These are phyloP conservation scores for Piaya cayana DNA, from an alignment of 2,113 vertebrate species.

Conservation along the genomic window DNA sequence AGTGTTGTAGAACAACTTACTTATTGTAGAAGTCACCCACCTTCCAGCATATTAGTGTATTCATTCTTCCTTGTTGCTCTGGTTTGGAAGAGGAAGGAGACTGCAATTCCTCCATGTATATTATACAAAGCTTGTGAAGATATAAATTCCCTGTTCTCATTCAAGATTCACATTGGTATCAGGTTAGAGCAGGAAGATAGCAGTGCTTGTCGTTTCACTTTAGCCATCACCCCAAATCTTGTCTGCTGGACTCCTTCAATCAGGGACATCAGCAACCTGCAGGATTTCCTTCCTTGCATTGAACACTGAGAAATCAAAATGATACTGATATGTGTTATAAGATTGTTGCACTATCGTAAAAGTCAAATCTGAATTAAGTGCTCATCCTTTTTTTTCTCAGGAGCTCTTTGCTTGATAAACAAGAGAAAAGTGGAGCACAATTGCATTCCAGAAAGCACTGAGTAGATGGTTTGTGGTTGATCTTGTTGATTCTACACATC, in stretches of 20 bases:
- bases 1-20: not conserved
- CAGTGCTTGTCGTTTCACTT: not conserved
- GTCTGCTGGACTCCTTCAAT: not conserved
- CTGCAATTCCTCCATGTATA: not conserved
- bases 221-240: not conserved
- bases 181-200: not conserved
- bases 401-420: not conserved
- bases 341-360: not conserved
- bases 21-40: not conserved
- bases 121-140: not conserved
- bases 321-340: not conserved
- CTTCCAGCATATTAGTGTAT: not conserved
- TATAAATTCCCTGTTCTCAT: not conserved
- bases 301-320: not conserved
- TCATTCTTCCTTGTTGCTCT: not conserved
- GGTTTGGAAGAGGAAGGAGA: not conserved
- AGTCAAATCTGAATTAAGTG: not conserved
- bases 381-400: not conserved
- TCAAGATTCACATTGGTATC: rapidly evolving
- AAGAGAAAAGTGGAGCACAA: not conserved
- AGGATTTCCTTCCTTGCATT: not conserved
- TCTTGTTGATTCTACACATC: not conserved
- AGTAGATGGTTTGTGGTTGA: not conserved
- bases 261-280: not conserved
- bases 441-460: not conserved